Base-by-base conservation (phyloP, 2,797 vertebrate species). In the Harpagifer antarcticus region DNA sequence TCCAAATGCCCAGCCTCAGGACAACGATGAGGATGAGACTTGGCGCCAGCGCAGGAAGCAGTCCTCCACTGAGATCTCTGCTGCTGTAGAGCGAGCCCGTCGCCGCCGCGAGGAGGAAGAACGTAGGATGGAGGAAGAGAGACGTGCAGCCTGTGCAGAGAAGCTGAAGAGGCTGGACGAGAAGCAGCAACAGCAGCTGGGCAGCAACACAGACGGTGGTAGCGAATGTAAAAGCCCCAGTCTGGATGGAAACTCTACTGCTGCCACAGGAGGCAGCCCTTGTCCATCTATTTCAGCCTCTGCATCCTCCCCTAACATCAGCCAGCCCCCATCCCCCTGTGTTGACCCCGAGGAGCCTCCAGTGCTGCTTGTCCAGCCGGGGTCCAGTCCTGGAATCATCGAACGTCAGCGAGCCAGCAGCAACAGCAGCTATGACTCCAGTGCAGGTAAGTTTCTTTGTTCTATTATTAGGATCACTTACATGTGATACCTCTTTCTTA, bases 131-230 rank as follows among this genome's bases (percentile, higher is more conserved):
- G 96, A 97, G 81, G 97, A 98, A 61, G 97, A 98, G 79, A 93
- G 97, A 9, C 93, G 97, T 5, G 97, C 97, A 0, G 97, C 97
- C 40, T 98, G 97, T 1, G 97, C 97, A 0, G 97, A 98, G 86
- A 98, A 98, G 79, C 95, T 98, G 8, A 98, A 98, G 82, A 93
- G 95, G 56, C 94, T 98, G 5, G 97, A 98, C n/a, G 97, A 98
- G 85, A 98, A 98, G 79, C 96, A 96, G 67, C 96, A 96, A 20
- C 94, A 96, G 8, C 94, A 95, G 37, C 90, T 91, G 66, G 74
- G 81, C 74, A 76, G 77, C 86, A 84, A 42, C 59, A 17, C 14
- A n/a, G 83, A 75, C 5, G 81, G 84, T 57, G 84, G 88, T 16
- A 57, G 86, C 49, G 55, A 42, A 68, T 88, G 86, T 49, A 95